A percentile compares a stretch with the other conserved stretches of the same genome.
These are phyloP conservation scores for Apostichopus japonicus DNA, from an alignment of 35 echinoderm and acorn worm species.

Conservation along the genomic window DNA sequence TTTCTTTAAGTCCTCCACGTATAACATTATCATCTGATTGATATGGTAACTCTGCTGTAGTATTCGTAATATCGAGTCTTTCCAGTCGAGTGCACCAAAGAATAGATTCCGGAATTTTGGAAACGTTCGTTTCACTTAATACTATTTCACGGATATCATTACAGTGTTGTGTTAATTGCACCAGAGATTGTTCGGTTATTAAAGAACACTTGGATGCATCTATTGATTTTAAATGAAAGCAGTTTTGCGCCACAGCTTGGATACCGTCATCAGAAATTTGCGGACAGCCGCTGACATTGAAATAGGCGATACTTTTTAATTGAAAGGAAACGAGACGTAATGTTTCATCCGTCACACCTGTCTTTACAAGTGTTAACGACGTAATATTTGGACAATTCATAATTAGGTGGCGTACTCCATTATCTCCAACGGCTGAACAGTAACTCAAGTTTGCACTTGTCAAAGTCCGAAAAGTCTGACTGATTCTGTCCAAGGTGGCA, in stretches of 20 bases:
- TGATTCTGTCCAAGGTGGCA: too few species aligned
- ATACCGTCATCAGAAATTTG: slow-evolving; percentile 13
- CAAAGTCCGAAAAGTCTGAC: too few species aligned
- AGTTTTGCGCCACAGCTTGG: neutral
- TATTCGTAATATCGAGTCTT: neutral
- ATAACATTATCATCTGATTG: neutral
- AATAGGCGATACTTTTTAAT: neutral
- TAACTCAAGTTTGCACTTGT: neutral
- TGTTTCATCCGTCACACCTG: slow-evolving; percentile 19
- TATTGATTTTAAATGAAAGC: slow-evolving; percentile 39
- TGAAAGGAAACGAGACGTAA: neutral
- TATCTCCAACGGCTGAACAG: slow-evolving; percentile 27
- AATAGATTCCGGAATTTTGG: neutral
- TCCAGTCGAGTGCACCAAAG: slow-evolving; percentile 15
- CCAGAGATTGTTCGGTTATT: neutral
- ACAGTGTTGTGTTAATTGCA: neutral
- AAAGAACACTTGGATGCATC: slow-evolving; percentile 32
- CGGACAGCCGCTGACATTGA: slow-evolving; percentile 25
- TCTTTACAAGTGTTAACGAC: neutral
- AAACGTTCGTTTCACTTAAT: slow-evolving; percentile 19
- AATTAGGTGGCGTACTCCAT: neutral
- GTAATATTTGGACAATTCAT: neutral
- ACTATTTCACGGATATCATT: slow-evolving; percentile 18
- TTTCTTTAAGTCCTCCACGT: neutral
- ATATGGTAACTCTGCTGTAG: neutral